Conservation (phyloP, 2,113 vertebrate genomes). For the Garra rufa region DNA sequence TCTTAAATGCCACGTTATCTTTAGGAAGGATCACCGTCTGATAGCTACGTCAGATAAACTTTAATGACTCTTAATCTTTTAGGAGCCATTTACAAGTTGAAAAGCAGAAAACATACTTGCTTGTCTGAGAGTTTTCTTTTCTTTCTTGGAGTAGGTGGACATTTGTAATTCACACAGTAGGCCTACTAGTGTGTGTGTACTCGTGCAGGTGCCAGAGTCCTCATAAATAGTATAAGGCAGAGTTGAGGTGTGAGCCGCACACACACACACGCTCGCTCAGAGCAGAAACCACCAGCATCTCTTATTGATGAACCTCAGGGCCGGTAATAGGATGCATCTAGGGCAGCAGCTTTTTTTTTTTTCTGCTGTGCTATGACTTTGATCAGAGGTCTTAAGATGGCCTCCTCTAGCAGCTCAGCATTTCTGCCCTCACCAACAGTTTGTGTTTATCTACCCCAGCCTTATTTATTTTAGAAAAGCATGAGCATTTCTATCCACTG, state of each 20-base stretch:
- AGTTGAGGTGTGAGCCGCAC: constrained; percentile 44
- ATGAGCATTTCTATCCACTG: not conserved
- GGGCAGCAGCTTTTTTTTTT: constrained; percentile 62
- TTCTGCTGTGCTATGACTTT: constrained; percentile 47
- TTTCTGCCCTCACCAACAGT: constrained; percentile 15
- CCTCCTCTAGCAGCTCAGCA: constrained; percentile 36
- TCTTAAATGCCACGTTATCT: constrained; percentile 48
- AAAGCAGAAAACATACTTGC: not conserved
- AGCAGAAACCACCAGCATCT: constrained; percentile 70
- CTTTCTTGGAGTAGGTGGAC: not conserved
- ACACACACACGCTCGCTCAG: not conserved
- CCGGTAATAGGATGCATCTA: constrained; percentile 78
- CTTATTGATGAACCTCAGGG: constrained; percentile 75
- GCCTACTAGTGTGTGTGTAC: not conserved
- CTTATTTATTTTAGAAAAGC: constrained; percentile 39
- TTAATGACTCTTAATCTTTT: constrained; percentile 29
- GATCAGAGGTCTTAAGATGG: constrained; percentile 52
- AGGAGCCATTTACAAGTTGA: not conserved
- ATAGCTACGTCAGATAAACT: constrained; percentile 12
- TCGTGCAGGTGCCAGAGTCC: constrained; percentile 33
- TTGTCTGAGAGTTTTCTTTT: not conserved
- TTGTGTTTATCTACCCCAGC: not conserved
- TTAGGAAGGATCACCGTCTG: constrained; percentile 32
- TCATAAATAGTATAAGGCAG: constrained; percentile 56
- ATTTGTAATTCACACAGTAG: constrained; percentile 45